Evolutionary conservation across 2,888 invertebrate species (phyloP).

Genomic region (Phytoseiulus persimilis): DNA sequence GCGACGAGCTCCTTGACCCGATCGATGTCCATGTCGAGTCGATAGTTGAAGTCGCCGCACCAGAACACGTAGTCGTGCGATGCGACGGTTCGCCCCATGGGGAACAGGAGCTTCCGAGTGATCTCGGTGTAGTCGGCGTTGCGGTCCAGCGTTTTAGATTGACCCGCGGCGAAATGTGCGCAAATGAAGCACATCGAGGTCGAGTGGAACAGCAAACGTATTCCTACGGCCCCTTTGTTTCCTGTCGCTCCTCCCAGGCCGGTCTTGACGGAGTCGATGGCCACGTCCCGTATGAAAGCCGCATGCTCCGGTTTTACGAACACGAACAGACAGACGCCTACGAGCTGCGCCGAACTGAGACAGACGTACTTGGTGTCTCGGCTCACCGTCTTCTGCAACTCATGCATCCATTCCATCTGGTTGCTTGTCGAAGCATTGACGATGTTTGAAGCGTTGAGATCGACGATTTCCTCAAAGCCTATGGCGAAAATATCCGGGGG

Average conservation of each 20-base stretch:
- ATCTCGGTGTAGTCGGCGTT: constrained; percentile 96
- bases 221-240: constrained; percentile 91
- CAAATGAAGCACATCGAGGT: constrained; percentile 95
- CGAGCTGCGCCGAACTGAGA: constrained; percentile 80
- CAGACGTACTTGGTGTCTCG: constrained; percentile 78
- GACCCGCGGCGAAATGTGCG: constrained; percentile 97
- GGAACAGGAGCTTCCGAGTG: constrained; percentile 69
- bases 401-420: constrained; percentile 88
- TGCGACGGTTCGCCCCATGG: constrained; percentile 80
- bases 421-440: constrained; percentile 88
- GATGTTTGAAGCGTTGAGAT: constrained; percentile 95
- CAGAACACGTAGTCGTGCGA: constrained; percentile 98
- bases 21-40: constrained; percentile 89
- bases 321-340: constrained; percentile 92
- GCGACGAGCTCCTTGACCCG: constrained; percentile 76
- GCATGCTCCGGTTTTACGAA: constrained; percentile 83
- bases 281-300: constrained; percentile 80
- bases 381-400: constrained; percentile 80
- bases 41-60: constrained; percentile 99
- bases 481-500: constrained; percentile 91
- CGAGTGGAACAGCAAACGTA: constrained; percentile 79
- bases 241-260: constrained; percentile 94
- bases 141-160: constrained; percentile 73
- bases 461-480: constrained; percentile 98
- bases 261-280: constrained; percentile 91